Percentiles rank a stretch among this genome's conserved stretches.
Conservation (phyloP, 2,797 vertebrate species). For the Clarias fuscus region DNA sequence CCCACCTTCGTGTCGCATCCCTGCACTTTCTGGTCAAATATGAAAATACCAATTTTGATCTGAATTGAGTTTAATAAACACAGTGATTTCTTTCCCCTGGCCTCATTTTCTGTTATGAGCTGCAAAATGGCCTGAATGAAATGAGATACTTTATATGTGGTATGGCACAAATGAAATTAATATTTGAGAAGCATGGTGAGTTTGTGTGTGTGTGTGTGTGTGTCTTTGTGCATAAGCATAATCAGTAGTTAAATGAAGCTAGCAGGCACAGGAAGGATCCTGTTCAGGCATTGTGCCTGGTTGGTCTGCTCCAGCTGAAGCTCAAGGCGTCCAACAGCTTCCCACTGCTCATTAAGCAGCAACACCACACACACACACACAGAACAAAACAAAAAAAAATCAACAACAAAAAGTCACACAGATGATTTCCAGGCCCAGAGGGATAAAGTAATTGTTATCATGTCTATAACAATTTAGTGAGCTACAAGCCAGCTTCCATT, state of each 20-base stretch:
- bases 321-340: slow-evolving; percentile 18
- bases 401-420: background rate
- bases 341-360: slow-evolving; percentile 40
- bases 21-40: slow-evolving; percentile 53
- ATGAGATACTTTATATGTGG: slow-evolving; percentile 50
- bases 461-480: slow-evolving; percentile 2
- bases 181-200: slow-evolving; percentile 39
- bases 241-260: slow-evolving; percentile 49
- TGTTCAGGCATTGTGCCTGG: slow-evolving; percentile 38
- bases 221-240: slow-evolving; percentile 34
- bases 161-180: slow-evolving; percentile 55
- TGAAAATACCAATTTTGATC: slow-evolving; percentile 55
- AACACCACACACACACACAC: background rate
- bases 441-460: background rate
- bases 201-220: background rate
- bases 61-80: slow-evolving; percentile 61
- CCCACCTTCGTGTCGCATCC: slow-evolving; percentile 42
- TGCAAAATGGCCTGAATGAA: slow-evolving; percentile 46
- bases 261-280: slow-evolving; percentile 38
- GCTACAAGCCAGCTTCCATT: background rate
- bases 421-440: background rate
- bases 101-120: slow-evolving; percentile 51
- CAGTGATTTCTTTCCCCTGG: slow-evolving; percentile 39
- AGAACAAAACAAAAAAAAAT: slow-evolving; percentile 21
- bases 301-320: background rate